Evolutionary conservation across 2,113 vertebrate species (phyloP).

Genomic region (Serilophus lunatus): DNA sequence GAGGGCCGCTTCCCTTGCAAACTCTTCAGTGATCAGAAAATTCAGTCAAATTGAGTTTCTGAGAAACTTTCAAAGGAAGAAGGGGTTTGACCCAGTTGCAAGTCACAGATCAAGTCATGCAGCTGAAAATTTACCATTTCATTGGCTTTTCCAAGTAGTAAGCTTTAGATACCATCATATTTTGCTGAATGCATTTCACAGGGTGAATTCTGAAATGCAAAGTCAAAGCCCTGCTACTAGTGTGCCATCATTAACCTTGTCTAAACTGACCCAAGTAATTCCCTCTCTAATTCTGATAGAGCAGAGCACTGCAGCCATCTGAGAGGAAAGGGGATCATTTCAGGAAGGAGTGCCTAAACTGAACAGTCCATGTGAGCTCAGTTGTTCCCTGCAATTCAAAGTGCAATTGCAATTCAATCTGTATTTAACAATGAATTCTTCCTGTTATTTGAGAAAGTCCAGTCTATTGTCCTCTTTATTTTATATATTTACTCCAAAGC

Average conservation of each 20-base stretch:
- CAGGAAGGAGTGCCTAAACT: background rate
- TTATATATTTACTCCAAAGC: background rate
- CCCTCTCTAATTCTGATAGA: background rate
- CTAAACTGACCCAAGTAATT: slow-evolving; percentile 15
- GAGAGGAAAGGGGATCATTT: background rate
- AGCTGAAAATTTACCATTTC: background rate
- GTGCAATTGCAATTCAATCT: background rate
- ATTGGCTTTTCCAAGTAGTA: slow-evolving; percentile 6
- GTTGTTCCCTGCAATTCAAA: background rate
- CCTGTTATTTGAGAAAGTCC: background rate
- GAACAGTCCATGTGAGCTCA: background rate
- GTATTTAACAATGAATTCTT: background rate
- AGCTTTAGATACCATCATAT: background rate
- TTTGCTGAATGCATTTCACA: background rate
- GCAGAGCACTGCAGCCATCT: background rate
- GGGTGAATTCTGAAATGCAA: background rate
- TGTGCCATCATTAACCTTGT: background rate
- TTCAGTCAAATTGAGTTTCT: background rate
- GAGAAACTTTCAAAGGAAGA: background rate
- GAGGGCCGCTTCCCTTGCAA: background rate
- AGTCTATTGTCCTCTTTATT: background rate
- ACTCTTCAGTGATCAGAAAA: background rate
- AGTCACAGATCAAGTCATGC: background rate
- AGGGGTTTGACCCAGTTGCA: background rate
- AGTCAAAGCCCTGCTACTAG: slow-evolving; percentile 9